Evolutionary conservation across 2,797 vertebrate genomes (phyloP).

Genomic region (Acrossocheilus wenchowensis): DNA sequence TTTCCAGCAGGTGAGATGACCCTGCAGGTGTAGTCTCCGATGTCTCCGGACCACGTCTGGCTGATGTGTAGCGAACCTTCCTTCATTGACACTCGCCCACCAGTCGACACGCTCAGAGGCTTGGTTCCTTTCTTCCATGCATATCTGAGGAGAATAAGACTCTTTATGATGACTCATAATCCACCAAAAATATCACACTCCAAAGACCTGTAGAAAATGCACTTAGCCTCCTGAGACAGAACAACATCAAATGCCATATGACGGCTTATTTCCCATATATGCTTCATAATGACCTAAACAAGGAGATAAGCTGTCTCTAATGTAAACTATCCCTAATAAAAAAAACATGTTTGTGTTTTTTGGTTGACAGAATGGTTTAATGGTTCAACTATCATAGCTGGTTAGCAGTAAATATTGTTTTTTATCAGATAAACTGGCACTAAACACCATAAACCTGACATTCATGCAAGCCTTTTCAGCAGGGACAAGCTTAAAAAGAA

Average conservation of each 20-base stretch:
- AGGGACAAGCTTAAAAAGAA: neutral
- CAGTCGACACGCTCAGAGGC: conserved; percentile 76
- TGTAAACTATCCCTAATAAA: neutral
- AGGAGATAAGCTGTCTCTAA: neutral
- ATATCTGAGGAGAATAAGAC: conserved; percentile 75
- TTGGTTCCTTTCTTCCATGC: conserved; percentile 85
- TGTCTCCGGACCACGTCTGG: conserved; percentile 96
- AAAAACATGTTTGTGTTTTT: neutral
- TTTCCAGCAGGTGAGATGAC: conserved; percentile 88
- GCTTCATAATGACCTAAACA: neutral
- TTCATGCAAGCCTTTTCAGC: neutral
- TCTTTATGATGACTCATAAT: conserved; percentile 36
- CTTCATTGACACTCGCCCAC: conserved; percentile 84
- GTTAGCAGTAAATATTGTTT: neutral
- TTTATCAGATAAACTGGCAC: neutral
- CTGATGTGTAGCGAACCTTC: conserved; percentile 90
- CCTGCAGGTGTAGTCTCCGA: conserved; percentile 91
- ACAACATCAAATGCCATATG: neutral
- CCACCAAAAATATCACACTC: conserved; percentile 40
- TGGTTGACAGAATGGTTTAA: neutral
- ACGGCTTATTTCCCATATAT: neutral
- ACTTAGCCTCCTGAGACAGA: neutral
- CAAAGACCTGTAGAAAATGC: conserved; percentile 26
- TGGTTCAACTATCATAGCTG: neutral
- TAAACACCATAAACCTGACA: neutral